These are phyloP conservation scores for Muntiacus reevesi DNA, from an alignment of 2,113 vertebrate genomes.

Conservation along the genomic window DNA sequence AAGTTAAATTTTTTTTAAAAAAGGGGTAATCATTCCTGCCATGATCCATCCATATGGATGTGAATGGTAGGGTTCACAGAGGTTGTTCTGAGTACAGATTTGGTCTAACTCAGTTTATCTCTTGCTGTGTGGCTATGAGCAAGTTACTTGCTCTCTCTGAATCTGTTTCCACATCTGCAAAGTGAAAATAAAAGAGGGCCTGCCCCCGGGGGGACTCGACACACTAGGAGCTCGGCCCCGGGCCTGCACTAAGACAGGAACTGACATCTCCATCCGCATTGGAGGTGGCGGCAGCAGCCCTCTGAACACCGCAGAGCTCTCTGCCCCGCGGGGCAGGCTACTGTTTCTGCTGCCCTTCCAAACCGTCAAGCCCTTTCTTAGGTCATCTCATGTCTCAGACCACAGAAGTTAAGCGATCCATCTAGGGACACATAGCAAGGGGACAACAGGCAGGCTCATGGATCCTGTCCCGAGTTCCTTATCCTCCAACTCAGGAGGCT, in stretches of 20 bases:
- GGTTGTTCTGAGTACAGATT: neutral
- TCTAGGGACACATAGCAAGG: neutral
- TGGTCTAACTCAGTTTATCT: neutral
- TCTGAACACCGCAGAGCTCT: rapidly evolving
- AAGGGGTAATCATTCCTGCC: neutral
- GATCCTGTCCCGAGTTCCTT: neutral
- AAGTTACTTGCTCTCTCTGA: neutral
- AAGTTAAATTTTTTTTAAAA: neutral
- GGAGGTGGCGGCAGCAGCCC: rapidly evolving
- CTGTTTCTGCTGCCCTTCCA: neutral
- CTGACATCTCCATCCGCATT: rapidly evolving
- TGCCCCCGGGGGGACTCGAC: neutral
- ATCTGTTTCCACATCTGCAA: neutral
- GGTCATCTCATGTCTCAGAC: neutral
- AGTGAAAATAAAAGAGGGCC: neutral
- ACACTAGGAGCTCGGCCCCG: rapidly evolving
- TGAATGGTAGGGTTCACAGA: rapidly evolving
- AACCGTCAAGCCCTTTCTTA: neutral
- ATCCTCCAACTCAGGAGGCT: neutral
- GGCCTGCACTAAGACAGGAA: neutral
- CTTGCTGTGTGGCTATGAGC: neutral
- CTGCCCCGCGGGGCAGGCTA: rapidly evolving
- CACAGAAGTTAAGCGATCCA: neutral
- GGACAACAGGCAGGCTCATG: neutral
- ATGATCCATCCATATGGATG: neutral